Base-by-base conservation (phyloP, 2,888 invertebrate genomes). In the Balanococcus diminutus region DNA sequence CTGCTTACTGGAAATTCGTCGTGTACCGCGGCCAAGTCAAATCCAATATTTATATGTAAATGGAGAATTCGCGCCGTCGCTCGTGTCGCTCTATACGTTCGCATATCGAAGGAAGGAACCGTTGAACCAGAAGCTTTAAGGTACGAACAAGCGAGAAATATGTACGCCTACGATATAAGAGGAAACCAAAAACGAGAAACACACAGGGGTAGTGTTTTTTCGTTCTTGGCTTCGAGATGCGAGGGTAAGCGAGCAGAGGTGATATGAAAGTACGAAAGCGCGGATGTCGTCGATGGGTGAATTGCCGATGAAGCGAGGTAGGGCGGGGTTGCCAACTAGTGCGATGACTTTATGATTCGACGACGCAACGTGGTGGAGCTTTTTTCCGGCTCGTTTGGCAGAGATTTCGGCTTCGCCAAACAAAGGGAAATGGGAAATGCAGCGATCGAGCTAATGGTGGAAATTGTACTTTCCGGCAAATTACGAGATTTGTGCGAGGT, bases 371-470 rank as follows among this genome's bases (percentile, higher is more conserved):
- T 11, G 14, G 61, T n/a, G n/a, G n/a, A n/a, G n/a, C n/a, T 11
- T 67, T 67, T 67, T 67, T 67, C 61, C 61, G 61, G 61, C 25
- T 67, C 61, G 61, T 67, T 67, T 67, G 28, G 61, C 61, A 28
- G 61, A 67, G 61, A 67, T 67, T 67, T 25, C 19, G 19, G 19
- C 19, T 67, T 25, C 19, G 19, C 51, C 19, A 51, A 51, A 51
- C 51, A 51, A 51, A 51, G 51, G 42, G 14, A 19, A 16, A 42
- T 16, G 51, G 19, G 19, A 19, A 51, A 51, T 51, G 51, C 19
- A 51, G 51, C 8, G n/a, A 51, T 51, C 19, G 19, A 51, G 51
- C 51, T 51, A 51, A 51, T 51, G 51, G 51, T 51, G 51, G 51
- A 51, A 51, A 51, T 51, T 51, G 51, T 51, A n/a, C 51, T 5